Base-by-base conservation (phyloP, 2,113 vertebrate species). In the Colinus virginianus region DNA sequence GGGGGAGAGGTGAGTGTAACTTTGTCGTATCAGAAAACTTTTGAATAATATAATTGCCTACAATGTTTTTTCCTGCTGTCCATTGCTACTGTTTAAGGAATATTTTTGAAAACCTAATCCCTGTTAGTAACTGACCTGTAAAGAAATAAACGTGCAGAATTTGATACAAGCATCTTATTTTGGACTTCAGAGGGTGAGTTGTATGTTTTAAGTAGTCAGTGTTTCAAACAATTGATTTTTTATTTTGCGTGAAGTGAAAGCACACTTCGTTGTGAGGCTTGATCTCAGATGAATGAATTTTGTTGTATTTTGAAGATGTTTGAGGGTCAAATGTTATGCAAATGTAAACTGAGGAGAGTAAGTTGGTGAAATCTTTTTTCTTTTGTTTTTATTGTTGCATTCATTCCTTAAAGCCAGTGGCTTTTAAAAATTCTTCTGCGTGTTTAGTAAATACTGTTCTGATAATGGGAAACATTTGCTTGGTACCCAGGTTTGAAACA, bases 1-100 rank as follows among this genome's bases (percentile, higher is more conserved):
- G 49, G 53, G 53, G 59, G 55, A 81, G 69, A 67, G 13, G 56
- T 8, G 72, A 94, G 48, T 53, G 32, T 56, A 78, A 84, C 46
- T 82, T 89, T 62, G 88, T 61, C 84, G 75, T 75, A 88, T 81
- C 46, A 85, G 82, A 94, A 96, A 96, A 91, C 51, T 80, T 43
- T 81, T 90, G 71, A 91, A 95, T 90, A 95, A 81, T 93, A 26
- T 78, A 70, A 77, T 70, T 17, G 19, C 28, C 16, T n/a, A 18
- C 23, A 4, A 32, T 20, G 6, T 25, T 62, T 49, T 49, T 32
- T n/a, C n/a, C 38, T 28, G 48, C 36, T 32, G 45, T 25, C 36
- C 8, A 15, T 48, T 48, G 14, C 36, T 62, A 26, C 23, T 62
- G 15, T 26, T 62, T 40, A 62, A 40, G 40, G 16, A 13, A 28